Conservation (phyloP, 1,140 invertebrate genomes). For the Lysiphlebus fabarum region DNA sequence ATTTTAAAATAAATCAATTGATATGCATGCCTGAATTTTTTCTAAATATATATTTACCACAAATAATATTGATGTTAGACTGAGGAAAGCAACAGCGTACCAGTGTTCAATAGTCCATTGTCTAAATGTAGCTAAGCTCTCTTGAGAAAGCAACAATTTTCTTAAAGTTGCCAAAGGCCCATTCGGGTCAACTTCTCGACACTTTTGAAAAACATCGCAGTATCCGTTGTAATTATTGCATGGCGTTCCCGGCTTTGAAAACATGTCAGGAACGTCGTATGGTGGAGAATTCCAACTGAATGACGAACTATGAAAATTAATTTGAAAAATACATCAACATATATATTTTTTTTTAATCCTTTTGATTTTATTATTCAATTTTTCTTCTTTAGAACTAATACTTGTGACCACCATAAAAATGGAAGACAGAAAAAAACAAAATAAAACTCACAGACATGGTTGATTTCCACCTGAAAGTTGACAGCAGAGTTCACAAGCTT, state of each 20-base stretch:
- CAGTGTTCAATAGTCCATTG: constrained; percentile 81
- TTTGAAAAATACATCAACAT: too few relatives aligned
- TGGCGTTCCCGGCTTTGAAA: constrained; percentile 89
- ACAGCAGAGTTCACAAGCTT: constrained; percentile 87
- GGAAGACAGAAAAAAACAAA: background rate
- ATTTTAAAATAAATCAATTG: background rate
- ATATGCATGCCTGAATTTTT: background rate
- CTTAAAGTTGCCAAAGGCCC: constrained; percentile 89
- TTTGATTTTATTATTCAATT: too few relatives aligned
- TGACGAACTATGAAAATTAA: constrained; percentile 63
- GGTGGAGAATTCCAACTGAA: constrained; percentile 86
- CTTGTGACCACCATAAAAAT: too few relatives aligned
- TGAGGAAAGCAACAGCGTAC: constrained; percentile 77
- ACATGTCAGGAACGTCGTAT: constrained; percentile 88
- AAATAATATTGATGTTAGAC: constrained; percentile 69
- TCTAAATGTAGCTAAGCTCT: constrained; percentile 82
- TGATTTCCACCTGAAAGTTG: constrained; percentile 79
- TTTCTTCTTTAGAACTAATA: too few relatives aligned
- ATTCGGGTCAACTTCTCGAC: constrained; percentile 90
- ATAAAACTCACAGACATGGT: constrained; percentile 64
- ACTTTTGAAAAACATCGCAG: constrained; percentile 98
- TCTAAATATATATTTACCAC: constrained; percentile 64
- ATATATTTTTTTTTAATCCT: too few relatives aligned
- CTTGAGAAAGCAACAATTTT: constrained; percentile 82
- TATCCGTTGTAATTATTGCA: constrained; percentile 99